Evolutionary conservation across 2,113 vertebrate genomes (phyloP).

Genomic region (Anarhynchus alexandrinus): DNA sequence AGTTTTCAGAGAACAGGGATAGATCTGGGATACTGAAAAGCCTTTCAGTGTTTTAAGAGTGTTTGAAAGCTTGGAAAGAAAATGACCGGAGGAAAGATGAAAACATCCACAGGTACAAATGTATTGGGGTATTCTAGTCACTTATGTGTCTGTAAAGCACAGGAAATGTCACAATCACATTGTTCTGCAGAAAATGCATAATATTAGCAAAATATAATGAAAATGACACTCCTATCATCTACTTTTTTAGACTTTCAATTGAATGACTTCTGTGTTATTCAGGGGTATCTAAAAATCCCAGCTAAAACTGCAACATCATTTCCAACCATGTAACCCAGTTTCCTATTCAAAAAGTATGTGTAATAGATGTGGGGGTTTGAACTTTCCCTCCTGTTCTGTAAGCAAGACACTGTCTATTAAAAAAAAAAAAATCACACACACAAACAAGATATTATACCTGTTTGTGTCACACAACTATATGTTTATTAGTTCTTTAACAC

Average conservation of each 20-base stretch:
- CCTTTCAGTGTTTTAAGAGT: neutral
- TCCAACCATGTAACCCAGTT: neutral
- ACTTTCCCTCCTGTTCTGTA: neutral
- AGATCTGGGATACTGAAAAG: neutral
- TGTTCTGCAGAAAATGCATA: neutral
- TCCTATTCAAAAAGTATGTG: neutral
- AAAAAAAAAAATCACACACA: neutral
- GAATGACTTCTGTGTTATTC: neutral
- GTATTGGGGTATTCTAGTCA: slow-evolving; percentile 31
- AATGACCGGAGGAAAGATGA: neutral
- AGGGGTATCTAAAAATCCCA: neutral
- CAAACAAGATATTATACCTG: neutral
- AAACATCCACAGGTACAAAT: neutral
- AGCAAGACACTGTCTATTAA: neutral
- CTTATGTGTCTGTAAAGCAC: slow-evolving; percentile 26
- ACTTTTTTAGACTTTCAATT: neutral
- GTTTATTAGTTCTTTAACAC: neutral
- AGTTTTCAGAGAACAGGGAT: neutral
- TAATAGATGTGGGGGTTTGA: neutral
- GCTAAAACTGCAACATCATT: neutral
- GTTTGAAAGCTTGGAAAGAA: neutral
- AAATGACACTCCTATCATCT: neutral
- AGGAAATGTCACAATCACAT: neutral
- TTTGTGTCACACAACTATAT: neutral
- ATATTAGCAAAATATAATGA: neutral